Evolutionary conservation across 2,888 invertebrate species (phyloP).

Genomic region (Nomada goodeniana): DNA sequence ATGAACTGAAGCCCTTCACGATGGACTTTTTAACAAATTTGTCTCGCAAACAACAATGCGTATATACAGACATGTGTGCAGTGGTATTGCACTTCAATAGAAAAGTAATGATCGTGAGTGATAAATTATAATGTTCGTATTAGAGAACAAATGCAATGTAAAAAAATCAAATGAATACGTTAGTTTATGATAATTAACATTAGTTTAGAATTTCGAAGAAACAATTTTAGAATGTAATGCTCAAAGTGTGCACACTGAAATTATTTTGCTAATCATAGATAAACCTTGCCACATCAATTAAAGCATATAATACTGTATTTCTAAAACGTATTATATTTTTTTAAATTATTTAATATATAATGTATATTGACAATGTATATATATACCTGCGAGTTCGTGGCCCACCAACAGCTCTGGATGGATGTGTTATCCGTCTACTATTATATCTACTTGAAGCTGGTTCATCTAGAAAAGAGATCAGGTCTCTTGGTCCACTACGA

Average conservation of each 20-base stretch:
- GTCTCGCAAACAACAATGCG: background rate
- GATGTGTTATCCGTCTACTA: slow-evolving; percentile 92
- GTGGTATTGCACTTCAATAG: slow-evolving; percentile 12
- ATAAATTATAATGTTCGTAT: slow-evolving; percentile 20
- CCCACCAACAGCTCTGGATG: slow-evolving; percentile 89
- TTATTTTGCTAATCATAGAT: slow-evolving; percentile 2
- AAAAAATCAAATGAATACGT: background rate
- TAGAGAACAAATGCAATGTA: slow-evolving; percentile 28
- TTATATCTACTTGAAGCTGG: slow-evolving; percentile 92
- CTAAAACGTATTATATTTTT: slow-evolving; percentile 14
- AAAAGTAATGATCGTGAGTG: slow-evolving; percentile 20
- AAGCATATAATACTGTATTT: slow-evolving; percentile 12
- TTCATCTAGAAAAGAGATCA: slow-evolving; percentile 97
- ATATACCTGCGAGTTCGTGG: slow-evolving; percentile 90
- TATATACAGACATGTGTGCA: background rate
- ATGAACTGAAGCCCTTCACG: slow-evolving; percentile 43
- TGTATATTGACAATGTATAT: slow-evolving; percentile 1
- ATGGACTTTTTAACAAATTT: slow-evolving; percentile 24
- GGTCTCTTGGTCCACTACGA: slow-evolving; percentile 94
- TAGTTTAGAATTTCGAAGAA: background rate
- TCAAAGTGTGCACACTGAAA: background rate
- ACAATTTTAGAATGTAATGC: background rate
- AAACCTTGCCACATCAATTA: background rate
- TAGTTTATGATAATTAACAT: background rate
- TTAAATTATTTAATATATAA: slow-evolving; percentile 1